Evolutionary conservation across 2,888 invertebrate genomes (phyloP).

Genomic region (Leptogaster cylindrica): DNA sequence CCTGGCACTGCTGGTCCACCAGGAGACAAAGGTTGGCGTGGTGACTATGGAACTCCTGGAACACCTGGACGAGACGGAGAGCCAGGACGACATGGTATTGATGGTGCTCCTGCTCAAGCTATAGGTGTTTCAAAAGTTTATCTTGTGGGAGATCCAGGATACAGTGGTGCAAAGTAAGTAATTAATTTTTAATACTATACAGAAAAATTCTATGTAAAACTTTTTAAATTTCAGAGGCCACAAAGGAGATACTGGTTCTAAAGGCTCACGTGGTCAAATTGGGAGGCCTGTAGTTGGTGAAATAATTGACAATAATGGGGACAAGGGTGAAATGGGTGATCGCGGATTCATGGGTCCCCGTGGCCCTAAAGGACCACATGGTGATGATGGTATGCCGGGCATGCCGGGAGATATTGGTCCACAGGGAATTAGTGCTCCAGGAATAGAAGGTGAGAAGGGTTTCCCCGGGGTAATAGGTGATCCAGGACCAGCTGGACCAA

Average conservation of each 20-base stretch:
- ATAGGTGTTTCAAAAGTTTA: slow-evolving; percentile 56
- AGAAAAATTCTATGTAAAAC: background rate
- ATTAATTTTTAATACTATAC: background rate
- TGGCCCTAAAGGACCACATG: slow-evolving; percentile 67
- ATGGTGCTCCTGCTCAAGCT: slow-evolving; percentile 64
- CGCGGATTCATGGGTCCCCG: slow-evolving; percentile 64
- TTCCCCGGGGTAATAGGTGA: slow-evolving; percentile 71
- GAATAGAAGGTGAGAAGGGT: slow-evolving; percentile 71
- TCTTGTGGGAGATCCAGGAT: slow-evolving; percentile 55
- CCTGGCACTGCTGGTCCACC: slow-evolving; percentile 52
- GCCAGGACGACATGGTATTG: slow-evolving; percentile 60
- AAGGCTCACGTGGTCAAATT: slow-evolving; percentile 66
- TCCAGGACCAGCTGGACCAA: slow-evolving; percentile 68
- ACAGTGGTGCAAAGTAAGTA: slow-evolving; percentile 55
- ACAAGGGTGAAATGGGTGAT: slow-evolving; percentile 62
- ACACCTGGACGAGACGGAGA: slow-evolving; percentile 56
- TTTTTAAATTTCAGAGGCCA: slow-evolving; percentile 56
- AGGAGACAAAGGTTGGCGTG: slow-evolving; percentile 56
- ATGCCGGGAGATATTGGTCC: slow-evolving; percentile 64
- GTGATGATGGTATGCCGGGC: slow-evolving; percentile 67
- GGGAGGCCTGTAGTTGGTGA: slow-evolving; percentile 65
- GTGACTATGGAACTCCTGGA: slow-evolving; percentile 58
- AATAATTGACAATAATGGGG: slow-evolving; percentile 63
- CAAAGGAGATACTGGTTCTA: slow-evolving; percentile 62
- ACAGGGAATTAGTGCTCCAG: slow-evolving; percentile 63